Base-by-base conservation (phyloP, 1,140 invertebrate species). In the Lamellibrachia luymesi region DNA sequence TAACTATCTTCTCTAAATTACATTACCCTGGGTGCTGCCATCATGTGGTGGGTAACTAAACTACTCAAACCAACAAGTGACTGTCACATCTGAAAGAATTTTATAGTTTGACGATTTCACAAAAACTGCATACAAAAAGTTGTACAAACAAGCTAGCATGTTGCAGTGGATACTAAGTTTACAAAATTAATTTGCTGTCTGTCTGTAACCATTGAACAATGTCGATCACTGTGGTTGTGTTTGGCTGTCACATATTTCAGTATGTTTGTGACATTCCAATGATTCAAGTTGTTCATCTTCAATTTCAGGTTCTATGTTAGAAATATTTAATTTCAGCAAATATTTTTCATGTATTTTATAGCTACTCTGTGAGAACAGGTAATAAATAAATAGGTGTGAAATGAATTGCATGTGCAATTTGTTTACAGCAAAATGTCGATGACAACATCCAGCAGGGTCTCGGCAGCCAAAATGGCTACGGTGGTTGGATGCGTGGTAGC, bases 381-480 rank as follows among this genome's bases (percentile, higher is more conserved):
- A 91, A 50, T 91, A 25, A 2, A 91, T 25, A 91, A 91, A 91
- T 90, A 90, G 22, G 50, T 50, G 49, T n/a, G 0, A 49, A 38
- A 50, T 91, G 17, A 25, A 49, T 51, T 80, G 4, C 25, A 80
- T 80, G 64, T 80, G 13, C 13, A 2, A 80, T 80, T 80, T 80
- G 64, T 50, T 91, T 91, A 4, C 50, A 91, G 90, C 90, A 92
- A 51, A 50, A 92, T 38, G 51, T 92, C 17, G 96, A 96, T 94
- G 96, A 96, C 50, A 95, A 95, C 93, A 95, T 96, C 91, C 96
- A 96, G 93, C 94, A 96, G 27, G 96, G 96, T 10, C 96, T 96
- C 51, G 96, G 96, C 90, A 96, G 96, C 91, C 95, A 95, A 92
- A 93, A 94, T 64, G 94, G 93, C 2, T 94, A 95, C 38, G 95